These are phyloP conservation scores for Dolichoris vasculosae DNA, from an alignment of 1,140 invertebrate species.

Conservation along the genomic window DNA sequence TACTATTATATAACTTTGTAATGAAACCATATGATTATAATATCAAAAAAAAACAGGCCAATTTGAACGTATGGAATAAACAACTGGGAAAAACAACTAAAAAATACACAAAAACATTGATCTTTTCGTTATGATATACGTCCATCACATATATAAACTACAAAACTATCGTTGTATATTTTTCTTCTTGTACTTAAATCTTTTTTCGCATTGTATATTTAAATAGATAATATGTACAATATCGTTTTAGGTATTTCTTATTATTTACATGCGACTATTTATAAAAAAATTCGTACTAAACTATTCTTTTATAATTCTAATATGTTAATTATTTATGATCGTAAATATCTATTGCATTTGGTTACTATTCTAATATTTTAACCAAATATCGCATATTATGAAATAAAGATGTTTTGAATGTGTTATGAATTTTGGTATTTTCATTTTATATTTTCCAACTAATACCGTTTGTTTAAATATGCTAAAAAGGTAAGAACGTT, in stretches of 20 bases:
- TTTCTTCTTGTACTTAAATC: background rate
- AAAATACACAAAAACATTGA: background rate
- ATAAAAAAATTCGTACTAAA: constrained; percentile 30
- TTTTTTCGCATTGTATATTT: background rate
- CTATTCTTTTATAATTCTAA: background rate
- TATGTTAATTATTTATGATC: constrained; percentile 26
- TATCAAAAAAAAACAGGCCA: background rate
- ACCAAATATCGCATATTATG: constrained; percentile 10
- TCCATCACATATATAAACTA: background rate
- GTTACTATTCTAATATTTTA: background rate
- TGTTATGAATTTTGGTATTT: background rate
- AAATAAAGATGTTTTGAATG: constrained; percentile 24
- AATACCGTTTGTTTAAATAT: too few species aligned
- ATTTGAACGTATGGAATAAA: background rate
- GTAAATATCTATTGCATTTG: background rate
- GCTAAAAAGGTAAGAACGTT: too few species aligned
- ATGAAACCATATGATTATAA: too few species aligned
- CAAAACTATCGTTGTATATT: background rate
- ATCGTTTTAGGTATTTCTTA: background rate
- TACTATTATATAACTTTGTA: too few species aligned
- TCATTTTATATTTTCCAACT: too few species aligned
- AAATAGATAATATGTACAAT: constrained; percentile 1
- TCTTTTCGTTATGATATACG: background rate
- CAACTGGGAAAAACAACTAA: background rate
- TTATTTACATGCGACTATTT: constrained; percentile 38